Conservation (phyloP, 2,113 vertebrate species). For the Hydropotes inermis region DNA sequence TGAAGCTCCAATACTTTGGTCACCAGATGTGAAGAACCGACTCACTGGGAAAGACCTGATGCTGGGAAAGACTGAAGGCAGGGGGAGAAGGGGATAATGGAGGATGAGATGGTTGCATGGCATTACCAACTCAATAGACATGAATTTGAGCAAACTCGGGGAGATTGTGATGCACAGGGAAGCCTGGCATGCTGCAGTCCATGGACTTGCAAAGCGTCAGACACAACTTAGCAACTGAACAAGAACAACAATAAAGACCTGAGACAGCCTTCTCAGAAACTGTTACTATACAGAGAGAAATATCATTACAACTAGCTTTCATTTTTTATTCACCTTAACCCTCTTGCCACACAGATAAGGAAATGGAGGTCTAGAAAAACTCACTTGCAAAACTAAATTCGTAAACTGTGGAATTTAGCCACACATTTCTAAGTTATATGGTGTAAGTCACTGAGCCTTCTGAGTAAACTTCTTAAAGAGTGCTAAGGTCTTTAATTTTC, state of each 20-base stretch:
- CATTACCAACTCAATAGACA: not conserved
- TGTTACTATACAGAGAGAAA: not conserved
- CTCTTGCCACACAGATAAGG: not conserved
- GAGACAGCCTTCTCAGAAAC: slow-evolving; percentile 8
- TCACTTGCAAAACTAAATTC: not conserved
- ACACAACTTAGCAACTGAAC: not conserved
- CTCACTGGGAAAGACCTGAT: not conserved
- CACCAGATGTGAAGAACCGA: not conserved
- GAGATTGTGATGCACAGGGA: not conserved
- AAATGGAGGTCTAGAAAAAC: not conserved
- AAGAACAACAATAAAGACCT: not conserved
- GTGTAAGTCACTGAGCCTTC: not conserved
- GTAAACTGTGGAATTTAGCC: not conserved
- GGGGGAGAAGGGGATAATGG: not conserved
- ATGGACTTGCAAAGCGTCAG: not conserved
- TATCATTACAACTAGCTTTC: not conserved
- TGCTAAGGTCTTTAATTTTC: not conserved
- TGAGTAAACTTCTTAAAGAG: not conserved
- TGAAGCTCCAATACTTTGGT: not conserved
- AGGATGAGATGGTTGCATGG: not conserved
- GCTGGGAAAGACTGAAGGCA: not conserved
- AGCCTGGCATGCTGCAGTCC: not conserved
- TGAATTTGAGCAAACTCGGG: not conserved
- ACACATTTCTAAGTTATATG: not conserved
- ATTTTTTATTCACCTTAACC: too few species aligned